A percentile compares a stretch with the other conserved stretches of the same genome.
Conservation (phyloP, 2,113 vertebrate genomes). For the Oryzias curvinotus region DNA sequence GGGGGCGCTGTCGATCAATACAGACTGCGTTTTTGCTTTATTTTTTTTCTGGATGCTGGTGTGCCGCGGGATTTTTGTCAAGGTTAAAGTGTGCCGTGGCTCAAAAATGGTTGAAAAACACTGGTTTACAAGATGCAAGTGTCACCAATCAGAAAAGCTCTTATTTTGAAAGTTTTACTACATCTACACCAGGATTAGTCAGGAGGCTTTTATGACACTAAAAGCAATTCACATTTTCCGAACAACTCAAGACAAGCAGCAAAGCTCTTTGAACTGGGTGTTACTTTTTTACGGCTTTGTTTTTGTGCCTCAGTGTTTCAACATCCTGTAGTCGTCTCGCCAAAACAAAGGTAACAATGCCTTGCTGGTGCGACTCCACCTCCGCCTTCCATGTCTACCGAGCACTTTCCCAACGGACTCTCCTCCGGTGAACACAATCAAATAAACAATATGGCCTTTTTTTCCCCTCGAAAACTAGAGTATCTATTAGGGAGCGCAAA, state of each 20-base stretch:
- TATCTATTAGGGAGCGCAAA: constrained; percentile 71
- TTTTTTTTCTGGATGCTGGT: no score
- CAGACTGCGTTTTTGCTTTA: no score
- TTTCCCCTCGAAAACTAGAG: constrained; percentile 43
- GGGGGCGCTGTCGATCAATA: no score
- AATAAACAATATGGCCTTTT: constrained; percentile 64
- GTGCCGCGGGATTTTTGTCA: no score
- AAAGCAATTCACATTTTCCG: constrained; percentile 21
- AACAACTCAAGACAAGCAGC: constrained; percentile 24
- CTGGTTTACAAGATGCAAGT: no score
- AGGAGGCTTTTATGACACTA: constrained; percentile 6
- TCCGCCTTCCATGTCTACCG: constrained; percentile 60
- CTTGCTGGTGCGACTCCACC: constrained; percentile 33
- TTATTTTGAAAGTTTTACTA: no score
- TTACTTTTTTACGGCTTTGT: constrained; percentile 43
- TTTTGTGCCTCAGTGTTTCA: constrained; percentile 41
- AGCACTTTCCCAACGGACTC: constrained; percentile 62
- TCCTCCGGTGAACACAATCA: constrained; percentile 69
- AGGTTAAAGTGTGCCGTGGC: no score
- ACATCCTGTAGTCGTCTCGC: constrained; percentile 52
- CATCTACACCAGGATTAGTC: neutral
- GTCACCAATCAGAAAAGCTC: no score
- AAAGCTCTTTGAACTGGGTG: constrained; percentile 28
- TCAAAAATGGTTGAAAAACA: no score
- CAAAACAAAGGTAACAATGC: constrained; percentile 62